Evolutionary conservation across 1,140 invertebrate genomes (phyloP).

Genomic region (Drosophila dunni): DNA sequence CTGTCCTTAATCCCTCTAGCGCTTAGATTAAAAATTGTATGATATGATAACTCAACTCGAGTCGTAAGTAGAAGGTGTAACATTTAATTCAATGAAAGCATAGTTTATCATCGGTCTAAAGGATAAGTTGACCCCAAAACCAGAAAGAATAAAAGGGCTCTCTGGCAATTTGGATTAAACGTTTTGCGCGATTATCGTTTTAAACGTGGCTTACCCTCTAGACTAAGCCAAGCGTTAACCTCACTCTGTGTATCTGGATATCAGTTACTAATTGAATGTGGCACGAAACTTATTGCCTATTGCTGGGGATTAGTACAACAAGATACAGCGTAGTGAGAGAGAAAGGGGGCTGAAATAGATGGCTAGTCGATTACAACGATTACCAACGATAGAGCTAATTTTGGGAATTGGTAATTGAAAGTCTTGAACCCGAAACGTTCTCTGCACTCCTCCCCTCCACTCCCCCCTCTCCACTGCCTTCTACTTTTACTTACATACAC

Average conservation of each 20-base stretch:
- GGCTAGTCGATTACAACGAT: conserved; percentile 20
- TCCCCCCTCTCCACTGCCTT: neutral
- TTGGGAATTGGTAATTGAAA: conserved; percentile 47
- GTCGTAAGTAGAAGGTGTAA: conserved; percentile 18
- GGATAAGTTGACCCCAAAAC: neutral
- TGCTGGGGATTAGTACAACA: conserved; percentile 52
- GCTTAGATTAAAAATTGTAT: neutral
- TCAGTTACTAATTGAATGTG: conserved; percentile 68
- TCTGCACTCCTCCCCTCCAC: conserved; percentile 19
- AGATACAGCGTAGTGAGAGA: neutral
- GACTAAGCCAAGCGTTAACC: conserved; percentile 72
- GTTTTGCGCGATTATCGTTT: conserved; percentile 52
- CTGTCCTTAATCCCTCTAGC: no score
- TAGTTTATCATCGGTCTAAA: conserved; percentile 22
- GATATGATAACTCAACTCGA: neutral
- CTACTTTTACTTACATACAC: no score
- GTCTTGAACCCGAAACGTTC: neutral
- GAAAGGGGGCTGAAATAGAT: conserved; percentile 1
- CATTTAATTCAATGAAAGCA: conserved; percentile 40
- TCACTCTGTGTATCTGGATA: conserved; percentile 12
- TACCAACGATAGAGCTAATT: conserved; percentile 41
- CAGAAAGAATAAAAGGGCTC: neutral
- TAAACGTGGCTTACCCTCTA: conserved; percentile 27
- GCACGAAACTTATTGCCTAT: conserved; percentile 53
- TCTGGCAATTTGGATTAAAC: conserved; percentile 52